These are phyloP conservation scores for Rhingia campestris DNA, from an alignment of 2,888 invertebrate genomes.

Conservation along the genomic window DNA sequence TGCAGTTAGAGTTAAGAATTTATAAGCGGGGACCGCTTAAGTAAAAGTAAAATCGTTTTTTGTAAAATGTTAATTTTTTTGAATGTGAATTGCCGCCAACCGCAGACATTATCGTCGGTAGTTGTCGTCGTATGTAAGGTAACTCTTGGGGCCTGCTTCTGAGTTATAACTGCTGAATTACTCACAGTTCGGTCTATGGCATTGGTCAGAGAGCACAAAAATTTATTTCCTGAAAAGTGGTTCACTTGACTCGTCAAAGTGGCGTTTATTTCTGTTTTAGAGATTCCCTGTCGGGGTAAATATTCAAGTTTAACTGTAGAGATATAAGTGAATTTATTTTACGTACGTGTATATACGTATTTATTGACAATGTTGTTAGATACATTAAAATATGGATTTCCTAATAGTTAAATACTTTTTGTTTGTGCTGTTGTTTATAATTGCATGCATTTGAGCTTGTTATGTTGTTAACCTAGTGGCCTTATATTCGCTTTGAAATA, in stretches of 20 bases:
- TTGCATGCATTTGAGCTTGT: conserved; percentile 51
- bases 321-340: conserved; percentile 11
- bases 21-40: conserved; percentile 25
- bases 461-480: conserved; percentile 21
- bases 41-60: conserved; percentile 68
- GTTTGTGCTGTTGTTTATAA: conserved; percentile 28
- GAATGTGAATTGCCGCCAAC: conserved; percentile 7
- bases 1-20: conserved; percentile 52
- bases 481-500: conserved; percentile 26
- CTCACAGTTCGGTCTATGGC: conserved; percentile 51
- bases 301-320: background rate
- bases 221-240: conserved; percentile 48
- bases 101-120: background rate
- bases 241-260: conserved; percentile 52
- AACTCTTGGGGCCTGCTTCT: conserved; percentile 2
- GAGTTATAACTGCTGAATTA: conserved; percentile 35
- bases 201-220: conserved; percentile 51
- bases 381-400: conserved; percentile 19
- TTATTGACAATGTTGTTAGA: background rate
- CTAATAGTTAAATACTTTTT: conserved; percentile 1
- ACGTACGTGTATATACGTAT: background rate
- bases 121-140: conserved; percentile 19
- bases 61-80: conserved; percentile 52
- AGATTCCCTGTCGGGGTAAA: conserved; percentile 70
- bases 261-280: conserved; percentile 68